Evolutionary conservation across 2,113 vertebrate genomes (phyloP), one percentile per base, ranked within the genome.

Genomic region (Thinocorus orbignyianus): DNA sequence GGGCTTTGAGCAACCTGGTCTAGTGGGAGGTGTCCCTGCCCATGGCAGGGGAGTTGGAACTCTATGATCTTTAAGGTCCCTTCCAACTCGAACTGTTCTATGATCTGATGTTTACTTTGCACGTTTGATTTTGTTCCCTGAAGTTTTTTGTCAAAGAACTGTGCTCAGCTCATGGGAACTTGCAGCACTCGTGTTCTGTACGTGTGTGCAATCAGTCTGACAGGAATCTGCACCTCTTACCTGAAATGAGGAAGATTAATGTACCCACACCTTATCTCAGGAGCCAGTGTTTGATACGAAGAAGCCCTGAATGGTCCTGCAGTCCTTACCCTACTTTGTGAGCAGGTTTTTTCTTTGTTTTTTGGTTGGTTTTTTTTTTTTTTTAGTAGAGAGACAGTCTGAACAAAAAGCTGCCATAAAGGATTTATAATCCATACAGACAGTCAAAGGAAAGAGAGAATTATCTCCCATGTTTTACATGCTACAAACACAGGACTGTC

Each of bases 141-240:
- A 58, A 68, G 2, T 7, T 48, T 70, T 68, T 48, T 88, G 58
- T 48, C 1, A 4, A 86, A 82, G 28, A 35, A 12, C 8, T 7
- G 10, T 0, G 0, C 52, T 85, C 13, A 24, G 46, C 39, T 84
- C 19, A 4, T 5, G 17, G 15, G 14, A 28, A 24, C 23, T 51
- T 46, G 8, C 6, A 55, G 25, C 14, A 58, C 4, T 8, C 4
- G 0, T 4, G 1, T 19, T 42, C 1, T 4, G 20, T 25, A 20
- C 31, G 2, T 25, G 10, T 1, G 0, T 46, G 33, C 12, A 31
- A 30, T 41, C 31, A 57, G 4, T 64, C 42, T 46, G 57, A 66
- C 10, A 26, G 41, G 49, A 80, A n/a, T 30, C 16, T 31, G n/a
- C 8, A 9, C 22, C 87, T 80, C 17, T 61, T 20, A 16, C 17